A percentile compares a stretch with the other conserved stretches of the same genome.
Evolutionary conservation across 2,797 vertebrate species (phyloP).

Genomic region (Thamnophis elegans): DNA sequence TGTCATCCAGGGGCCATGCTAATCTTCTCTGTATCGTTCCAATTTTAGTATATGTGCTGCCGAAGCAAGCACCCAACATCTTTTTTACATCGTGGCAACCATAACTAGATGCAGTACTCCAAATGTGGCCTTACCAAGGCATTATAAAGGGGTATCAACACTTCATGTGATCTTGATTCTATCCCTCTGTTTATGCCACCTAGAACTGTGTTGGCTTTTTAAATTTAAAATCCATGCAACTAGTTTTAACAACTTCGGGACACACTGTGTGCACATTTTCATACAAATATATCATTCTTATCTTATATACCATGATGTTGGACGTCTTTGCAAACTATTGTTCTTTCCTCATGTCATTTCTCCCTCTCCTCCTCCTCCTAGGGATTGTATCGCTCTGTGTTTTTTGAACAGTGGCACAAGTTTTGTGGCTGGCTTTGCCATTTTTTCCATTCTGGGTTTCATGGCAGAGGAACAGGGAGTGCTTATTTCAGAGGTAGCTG

Average conservation of each 20-base stretch:
- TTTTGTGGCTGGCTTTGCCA: constrained; percentile 88
- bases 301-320: not conserved
- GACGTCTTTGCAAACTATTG: not conserved
- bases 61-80: no score
- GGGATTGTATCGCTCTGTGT: constrained; percentile 86
- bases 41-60: no score
- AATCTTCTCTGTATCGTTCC: no score
- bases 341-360: not conserved
- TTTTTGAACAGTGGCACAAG: constrained; percentile 90
- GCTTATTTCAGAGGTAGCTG: constrained; percentile 87
- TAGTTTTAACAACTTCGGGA: not conserved
- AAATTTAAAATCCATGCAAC: not conserved
- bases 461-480: constrained; percentile 89
- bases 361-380: constrained; percentile 46
- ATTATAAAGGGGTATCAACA: no score
- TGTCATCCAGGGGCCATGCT: no score
- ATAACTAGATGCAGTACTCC: no score
- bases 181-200: no score
- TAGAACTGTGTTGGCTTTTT: no score
- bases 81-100: no score
- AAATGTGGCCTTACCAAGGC: no score
- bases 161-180: no score
- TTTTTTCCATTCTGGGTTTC: constrained; percentile 93
- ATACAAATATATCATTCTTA: not conserved
- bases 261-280: not conserved